Percentiles rank a stretch among this genome's conserved stretches.
Evolutionary conservation across 2,113 vertebrate genomes (phyloP).

Genomic region (Anas platyrhynchos): DNA sequence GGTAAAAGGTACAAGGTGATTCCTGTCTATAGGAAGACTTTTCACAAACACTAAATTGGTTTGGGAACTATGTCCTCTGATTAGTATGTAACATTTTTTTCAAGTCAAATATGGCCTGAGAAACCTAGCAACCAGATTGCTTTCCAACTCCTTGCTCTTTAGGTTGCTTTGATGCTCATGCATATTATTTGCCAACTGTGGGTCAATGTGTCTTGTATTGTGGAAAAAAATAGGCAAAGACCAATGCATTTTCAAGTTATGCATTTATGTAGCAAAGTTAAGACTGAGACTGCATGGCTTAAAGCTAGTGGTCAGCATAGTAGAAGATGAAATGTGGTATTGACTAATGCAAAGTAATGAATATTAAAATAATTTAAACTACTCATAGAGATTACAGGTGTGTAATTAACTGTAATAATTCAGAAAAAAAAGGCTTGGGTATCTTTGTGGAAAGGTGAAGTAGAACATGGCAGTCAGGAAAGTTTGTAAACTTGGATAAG

Average conservation of each 20-base stretch:
- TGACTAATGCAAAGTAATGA: neutral
- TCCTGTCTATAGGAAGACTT: neutral
- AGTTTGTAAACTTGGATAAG: neutral
- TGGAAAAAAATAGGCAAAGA: neutral
- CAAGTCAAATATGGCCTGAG: neutral
- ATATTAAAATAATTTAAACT: neutral
- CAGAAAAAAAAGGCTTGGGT: neutral
- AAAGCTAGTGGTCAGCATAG: neutral
- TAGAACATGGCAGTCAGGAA: neutral
- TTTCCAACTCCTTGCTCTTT: neutral
- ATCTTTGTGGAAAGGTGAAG: neutral
- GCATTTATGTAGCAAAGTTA: neutral
- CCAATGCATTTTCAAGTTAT: neutral
- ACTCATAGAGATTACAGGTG: neutral
- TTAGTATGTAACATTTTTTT: neutral
- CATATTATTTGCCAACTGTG: neutral
- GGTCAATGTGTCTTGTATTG: neutral
- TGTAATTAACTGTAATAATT: conserved; percentile 7
- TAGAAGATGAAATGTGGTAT: neutral
- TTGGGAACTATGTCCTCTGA: neutral
- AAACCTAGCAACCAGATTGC: neutral
- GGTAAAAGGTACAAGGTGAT: neutral
- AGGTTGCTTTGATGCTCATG: neutral
- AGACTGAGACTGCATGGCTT: neutral
- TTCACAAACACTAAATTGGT: neutral